Percentiles rank a stretch among this genome's conserved stretches.
Conservation (phyloP, 2,888 invertebrate genomes). For the Anthrax anthrax region DNA sequence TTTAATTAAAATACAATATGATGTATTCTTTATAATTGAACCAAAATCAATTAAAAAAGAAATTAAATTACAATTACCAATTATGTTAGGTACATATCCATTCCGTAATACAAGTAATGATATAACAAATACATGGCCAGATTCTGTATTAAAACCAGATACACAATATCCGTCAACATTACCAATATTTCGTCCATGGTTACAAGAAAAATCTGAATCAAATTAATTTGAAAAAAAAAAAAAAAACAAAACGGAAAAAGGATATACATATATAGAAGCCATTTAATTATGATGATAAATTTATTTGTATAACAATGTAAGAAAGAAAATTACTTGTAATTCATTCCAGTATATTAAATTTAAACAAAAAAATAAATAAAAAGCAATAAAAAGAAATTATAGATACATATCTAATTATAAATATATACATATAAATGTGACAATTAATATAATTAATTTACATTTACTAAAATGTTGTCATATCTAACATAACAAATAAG, state of each 20-base stretch:
- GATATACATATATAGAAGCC: no score
- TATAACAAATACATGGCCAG: conserved; percentile 40
- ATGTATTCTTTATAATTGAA: conserved; percentile 81
- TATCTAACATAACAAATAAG: no score
- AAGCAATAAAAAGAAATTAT: no score
- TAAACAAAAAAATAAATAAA: no score
- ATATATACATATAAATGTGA: no score
- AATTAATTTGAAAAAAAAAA: conserved; percentile 11
- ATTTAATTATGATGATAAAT: no score
- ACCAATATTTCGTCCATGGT: conserved; percentile 82
- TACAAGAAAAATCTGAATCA: conserved; percentile 46
- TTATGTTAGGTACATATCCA: conserved; percentile 84
- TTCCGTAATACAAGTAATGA: conserved; percentile 51
- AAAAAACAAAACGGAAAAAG: background rate
- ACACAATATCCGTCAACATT: conserved; percentile 87
- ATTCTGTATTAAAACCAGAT: conserved; percentile 55
- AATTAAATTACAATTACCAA: conserved; percentile 80
- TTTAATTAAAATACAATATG: conserved; percentile 84
- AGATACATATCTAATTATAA: no score
- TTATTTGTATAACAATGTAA: no score
- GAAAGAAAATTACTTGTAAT: no score
- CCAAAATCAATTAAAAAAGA: conserved; percentile 86
- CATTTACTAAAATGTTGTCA: no score
- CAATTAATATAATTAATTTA: no score
- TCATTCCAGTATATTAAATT: no score